A percentile compares a stretch with the other conserved stretches of the same genome.
phyloP scores from a whole-genome alignment of 2,888 invertebrate genomes.

The Hydrotaea cyrtoneurina region DNA sequence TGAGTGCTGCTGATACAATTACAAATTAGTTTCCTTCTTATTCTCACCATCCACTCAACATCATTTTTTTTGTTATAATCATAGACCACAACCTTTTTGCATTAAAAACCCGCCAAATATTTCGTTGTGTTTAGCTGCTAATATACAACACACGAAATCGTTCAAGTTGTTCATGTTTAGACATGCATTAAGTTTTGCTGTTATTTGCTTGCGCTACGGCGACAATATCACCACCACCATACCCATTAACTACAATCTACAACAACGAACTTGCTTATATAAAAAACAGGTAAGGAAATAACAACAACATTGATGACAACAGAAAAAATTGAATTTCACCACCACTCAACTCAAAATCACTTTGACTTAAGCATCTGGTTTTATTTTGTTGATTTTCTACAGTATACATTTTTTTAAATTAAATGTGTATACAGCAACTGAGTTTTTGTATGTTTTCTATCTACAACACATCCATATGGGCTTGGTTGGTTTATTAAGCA shows the following conservation, averaged over 20 bases:
- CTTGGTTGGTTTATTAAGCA: constrained; percentile 52
- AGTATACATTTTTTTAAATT: constrained; percentile 57
- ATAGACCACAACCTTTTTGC: constrained; percentile 64
- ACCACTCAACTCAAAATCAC: constrained; percentile 51
- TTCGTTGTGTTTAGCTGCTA: constrained; percentile 47
- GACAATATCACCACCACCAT: background rate
- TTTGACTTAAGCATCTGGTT: constrained; percentile 22
- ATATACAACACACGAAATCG: constrained; percentile 34
- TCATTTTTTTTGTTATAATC: constrained; percentile 49
- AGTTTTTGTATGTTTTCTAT: constrained; percentile 43
- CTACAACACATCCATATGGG: constrained; percentile 35
- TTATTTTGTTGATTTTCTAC: constrained; percentile 53
- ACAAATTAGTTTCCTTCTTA: constrained; percentile 46
- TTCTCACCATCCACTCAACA: constrained; percentile 26
- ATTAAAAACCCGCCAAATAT: constrained; percentile 48
- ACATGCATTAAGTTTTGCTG: constrained; percentile 8
- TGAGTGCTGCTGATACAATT: constrained; percentile 25
- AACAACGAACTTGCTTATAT: constrained; percentile 15
- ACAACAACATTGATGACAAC: constrained; percentile 17
- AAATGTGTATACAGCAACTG: constrained; percentile 43
- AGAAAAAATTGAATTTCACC: constrained; percentile 62
- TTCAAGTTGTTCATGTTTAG: constrained; percentile 24
- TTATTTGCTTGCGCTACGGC: background rate
- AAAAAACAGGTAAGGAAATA: background rate
- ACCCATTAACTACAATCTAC: too few species aligned